These are phyloP conservation scores for Loripinus fragilis DNA, from an alignment of 2,888 invertebrate species.

Conservation along the genomic window DNA sequence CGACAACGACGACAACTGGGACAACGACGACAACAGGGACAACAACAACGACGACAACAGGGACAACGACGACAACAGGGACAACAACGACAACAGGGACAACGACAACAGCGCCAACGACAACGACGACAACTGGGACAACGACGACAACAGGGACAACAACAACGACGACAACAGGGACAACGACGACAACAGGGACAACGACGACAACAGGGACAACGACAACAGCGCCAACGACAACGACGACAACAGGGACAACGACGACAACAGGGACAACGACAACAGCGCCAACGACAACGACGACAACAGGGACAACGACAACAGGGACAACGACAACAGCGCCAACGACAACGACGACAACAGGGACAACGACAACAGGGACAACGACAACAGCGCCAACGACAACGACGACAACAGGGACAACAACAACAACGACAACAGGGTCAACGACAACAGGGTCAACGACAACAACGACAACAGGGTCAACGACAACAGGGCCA, in stretches of 20 bases:
- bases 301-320: no score
- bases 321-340: background rate
- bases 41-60: constrained; percentile 28
- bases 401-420: background rate
- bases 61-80: constrained; percentile 2
- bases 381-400: background rate
- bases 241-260: background rate
- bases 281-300: background rate
- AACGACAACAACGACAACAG: background rate
- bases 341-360: background rate
- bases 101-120: background rate
- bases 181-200: background rate
- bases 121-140: background rate
- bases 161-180: background rate
- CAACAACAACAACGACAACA: no score
- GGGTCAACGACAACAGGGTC: background rate
- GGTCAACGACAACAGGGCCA: no score
- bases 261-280: background rate
- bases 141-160: background rate
- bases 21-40: constrained; percentile 32
- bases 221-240: background rate
- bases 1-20: constrained; percentile 29
- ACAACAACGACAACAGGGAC: no score
- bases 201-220: background rate
- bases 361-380: background rate